Conservation (phyloP, 2,797 vertebrate species). For the Bufotes viridis region DNA sequence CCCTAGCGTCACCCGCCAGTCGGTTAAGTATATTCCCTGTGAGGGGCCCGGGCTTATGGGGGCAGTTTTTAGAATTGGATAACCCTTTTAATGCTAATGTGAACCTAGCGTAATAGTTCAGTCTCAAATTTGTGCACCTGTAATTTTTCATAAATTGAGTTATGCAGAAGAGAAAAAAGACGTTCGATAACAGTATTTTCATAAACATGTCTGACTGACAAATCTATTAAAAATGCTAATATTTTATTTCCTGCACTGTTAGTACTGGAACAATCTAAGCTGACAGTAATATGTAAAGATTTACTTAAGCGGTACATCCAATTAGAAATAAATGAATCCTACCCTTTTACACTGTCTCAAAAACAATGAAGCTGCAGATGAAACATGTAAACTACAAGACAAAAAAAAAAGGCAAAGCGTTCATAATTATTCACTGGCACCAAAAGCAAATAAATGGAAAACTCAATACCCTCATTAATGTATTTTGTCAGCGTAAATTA, state of each 20-base stretch:
- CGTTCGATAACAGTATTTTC: not conserved
- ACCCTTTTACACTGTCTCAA: constrained; percentile 18
- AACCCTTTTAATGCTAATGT: too few species aligned
- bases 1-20: too few species aligned
- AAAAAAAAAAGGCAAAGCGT: not conserved
- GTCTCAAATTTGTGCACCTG: not conserved
- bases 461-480: constrained; percentile 34
- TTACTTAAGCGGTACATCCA: constrained; percentile 37
- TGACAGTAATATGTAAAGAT: constrained; percentile 35
- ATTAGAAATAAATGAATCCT: constrained; percentile 48
- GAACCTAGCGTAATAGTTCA: too few species aligned
- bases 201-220: not conserved
- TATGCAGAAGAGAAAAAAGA: not conserved
- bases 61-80: too few species aligned
- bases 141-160: not conserved
- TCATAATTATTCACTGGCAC: constrained; percentile 15
- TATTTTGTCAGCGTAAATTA: constrained; percentile 33
- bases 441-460: constrained; percentile 34
- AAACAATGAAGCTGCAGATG: constrained; percentile 23
- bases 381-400: constrained; percentile 29
- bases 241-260: not conserved
- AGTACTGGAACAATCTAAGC: constrained; percentile 27
- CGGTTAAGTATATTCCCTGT: too few species aligned
- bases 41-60: too few species aligned
- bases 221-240: constrained; percentile 6